Evolutionary conservation across 2,113 vertebrate genomes (phyloP).

Genomic region (Oncorhynchus masou): DNA sequence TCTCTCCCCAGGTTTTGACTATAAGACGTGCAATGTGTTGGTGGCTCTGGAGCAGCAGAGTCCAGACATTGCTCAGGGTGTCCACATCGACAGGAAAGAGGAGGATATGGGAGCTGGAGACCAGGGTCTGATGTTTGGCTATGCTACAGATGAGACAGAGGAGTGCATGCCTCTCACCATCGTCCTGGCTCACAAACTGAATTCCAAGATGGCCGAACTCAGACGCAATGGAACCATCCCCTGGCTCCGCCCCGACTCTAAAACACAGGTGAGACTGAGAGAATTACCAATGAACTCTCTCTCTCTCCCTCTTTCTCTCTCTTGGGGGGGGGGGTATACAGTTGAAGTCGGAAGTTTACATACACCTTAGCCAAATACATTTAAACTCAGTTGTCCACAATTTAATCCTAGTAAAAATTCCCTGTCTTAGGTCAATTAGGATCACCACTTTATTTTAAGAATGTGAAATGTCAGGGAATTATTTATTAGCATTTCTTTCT

Average conservation of each 20-base stretch:
- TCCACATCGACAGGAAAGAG: conserved; percentile 86
- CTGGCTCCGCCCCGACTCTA: conserved; percentile 94
- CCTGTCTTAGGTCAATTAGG: no score
- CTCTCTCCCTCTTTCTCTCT: background rate
- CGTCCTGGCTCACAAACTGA: conserved; percentile 91
- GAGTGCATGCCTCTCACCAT: conserved; percentile 97
- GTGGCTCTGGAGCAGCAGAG: conserved; percentile 96
- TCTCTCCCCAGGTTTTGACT: conserved; percentile 85
- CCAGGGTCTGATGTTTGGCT: conserved; percentile 98
- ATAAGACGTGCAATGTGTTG: conserved; percentile 95
- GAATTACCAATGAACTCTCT: background rate
- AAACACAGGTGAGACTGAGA: conserved; percentile 84
- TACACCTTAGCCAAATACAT: no score
- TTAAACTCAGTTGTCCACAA: no score
- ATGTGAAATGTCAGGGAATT: no score
- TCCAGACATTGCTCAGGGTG: conserved; percentile 93
- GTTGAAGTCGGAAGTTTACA: no score
- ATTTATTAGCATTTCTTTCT: no score
- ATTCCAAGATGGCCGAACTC: conserved; percentile 88
- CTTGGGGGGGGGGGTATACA: no score
- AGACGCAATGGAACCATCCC: conserved; percentile 77
- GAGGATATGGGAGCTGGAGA: conserved; percentile 95
- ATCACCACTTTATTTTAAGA: no score
- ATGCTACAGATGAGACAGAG: conserved; percentile 94
- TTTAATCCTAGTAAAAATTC: no score